These are phyloP conservation scores for Ashinkailepas kermadecensis DNA, from an alignment of 2,888 invertebrate genomes.

Conservation along the genomic window DNA sequence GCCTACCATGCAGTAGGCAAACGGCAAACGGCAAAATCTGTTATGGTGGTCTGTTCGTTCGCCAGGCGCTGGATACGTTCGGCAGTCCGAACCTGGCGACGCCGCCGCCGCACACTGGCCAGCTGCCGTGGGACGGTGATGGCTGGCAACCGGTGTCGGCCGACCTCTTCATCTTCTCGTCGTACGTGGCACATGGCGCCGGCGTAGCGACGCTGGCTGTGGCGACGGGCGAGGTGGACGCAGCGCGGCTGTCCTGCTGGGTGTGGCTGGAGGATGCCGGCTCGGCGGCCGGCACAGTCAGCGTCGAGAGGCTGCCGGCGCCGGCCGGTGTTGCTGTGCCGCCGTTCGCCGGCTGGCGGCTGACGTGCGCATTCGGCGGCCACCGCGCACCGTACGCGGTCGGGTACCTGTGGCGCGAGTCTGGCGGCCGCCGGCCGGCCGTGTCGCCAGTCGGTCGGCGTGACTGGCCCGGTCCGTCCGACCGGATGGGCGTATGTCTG, in stretches of 20 bases:
- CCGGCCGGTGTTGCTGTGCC: background rate
- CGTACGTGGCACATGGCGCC: background rate
- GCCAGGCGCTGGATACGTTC: conserved; percentile 16
- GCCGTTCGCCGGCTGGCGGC: conserved; percentile 19
- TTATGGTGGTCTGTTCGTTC: no score
- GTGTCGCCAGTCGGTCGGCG: background rate
- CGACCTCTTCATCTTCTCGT: conserved; percentile 2
- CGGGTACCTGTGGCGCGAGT: background rate
- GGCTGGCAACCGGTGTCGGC: background rate
- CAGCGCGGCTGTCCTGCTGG: conserved; percentile 4
- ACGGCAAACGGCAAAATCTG: no score
- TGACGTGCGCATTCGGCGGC: background rate
- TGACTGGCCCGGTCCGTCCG: background rate
- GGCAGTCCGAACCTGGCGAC: background rate
- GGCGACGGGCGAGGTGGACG: background rate
- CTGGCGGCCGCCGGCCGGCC: background rate
- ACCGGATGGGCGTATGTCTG: conserved; percentile 2
- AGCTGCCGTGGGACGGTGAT: background rate
- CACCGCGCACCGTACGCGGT: conserved; percentile 7
- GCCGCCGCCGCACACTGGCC: background rate
- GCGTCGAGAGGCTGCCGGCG: conserved; percentile 6
- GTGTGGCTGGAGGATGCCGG: conserved; percentile 11
- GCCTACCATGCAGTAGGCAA: no score
- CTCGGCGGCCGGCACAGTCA: background rate
- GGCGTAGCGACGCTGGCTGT: background rate